Evolutionary conservation across 2,888 invertebrate genomes (phyloP).

Genomic region (Stenolophus ochropezus): DNA sequence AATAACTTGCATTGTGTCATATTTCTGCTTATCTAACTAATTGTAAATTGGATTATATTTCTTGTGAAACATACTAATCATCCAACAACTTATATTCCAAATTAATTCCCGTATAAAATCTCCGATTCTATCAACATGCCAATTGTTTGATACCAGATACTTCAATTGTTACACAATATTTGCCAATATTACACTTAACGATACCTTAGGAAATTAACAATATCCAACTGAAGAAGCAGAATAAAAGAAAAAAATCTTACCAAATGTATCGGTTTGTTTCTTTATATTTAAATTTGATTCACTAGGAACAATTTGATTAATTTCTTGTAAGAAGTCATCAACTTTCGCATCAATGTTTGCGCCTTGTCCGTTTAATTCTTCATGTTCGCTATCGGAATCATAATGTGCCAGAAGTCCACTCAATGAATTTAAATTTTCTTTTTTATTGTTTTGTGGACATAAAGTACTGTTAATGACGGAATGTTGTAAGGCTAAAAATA

Average conservation of each 20-base stretch:
- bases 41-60: too few species aligned
- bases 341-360: constrained; percentile 69
- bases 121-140: too few species aligned
- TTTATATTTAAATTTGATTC: constrained; percentile 51
- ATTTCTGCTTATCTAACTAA: too few species aligned
- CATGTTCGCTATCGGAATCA: constrained; percentile 54
- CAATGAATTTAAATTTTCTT: constrained; percentile 38
- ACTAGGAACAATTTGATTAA: constrained; percentile 70
- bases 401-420: constrained; percentile 54
- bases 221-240: background rate
- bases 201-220: too few species aligned
- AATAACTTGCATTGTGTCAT: too few species aligned
- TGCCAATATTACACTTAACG: too few species aligned
- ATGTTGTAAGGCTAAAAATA: constrained; percentile 15
- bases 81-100: too few species aligned
- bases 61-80: too few species aligned
- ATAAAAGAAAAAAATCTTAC: constrained; percentile 12
- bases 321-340: constrained; percentile 72
- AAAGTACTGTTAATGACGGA: background rate
- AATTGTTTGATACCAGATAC: too few species aligned
- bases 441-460: background rate
- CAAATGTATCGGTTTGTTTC: constrained; percentile 3
- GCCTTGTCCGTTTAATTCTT: constrained; percentile 38
- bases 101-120: too few species aligned
- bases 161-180: too few species aligned